Conservation (phyloP, 1,140 invertebrate genomes). For the Papilio aristodemus region DNA sequence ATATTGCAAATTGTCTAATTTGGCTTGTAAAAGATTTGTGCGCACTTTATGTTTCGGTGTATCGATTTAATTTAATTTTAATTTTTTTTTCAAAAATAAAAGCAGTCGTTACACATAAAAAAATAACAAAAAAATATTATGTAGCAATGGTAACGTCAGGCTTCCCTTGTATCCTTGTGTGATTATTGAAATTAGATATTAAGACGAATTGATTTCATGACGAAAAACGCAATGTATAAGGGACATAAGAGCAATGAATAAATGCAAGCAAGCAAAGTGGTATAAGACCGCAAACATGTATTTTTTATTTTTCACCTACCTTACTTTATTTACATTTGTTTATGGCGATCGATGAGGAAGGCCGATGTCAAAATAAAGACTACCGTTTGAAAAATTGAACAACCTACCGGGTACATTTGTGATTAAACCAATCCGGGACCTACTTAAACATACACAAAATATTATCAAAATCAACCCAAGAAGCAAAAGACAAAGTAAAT, state of each 20-base stretch:
- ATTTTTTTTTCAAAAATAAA: background rate
- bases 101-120: slow-evolving; percentile 29
- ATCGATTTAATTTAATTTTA: slow-evolving; percentile 3
- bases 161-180: background rate
- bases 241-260: slow-evolving; percentile 15
- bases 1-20: background rate
- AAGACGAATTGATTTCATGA: slow-evolving; percentile 7
- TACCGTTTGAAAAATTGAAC: too few species aligned
- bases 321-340: too few species aligned
- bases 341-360: too few species aligned
- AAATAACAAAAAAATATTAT: slow-evolving; percentile 21
- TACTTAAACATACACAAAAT: too few species aligned
- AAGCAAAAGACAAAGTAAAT: too few species aligned
- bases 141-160: slow-evolving; percentile 23
- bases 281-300: slow-evolving; percentile 22
- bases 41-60: slow-evolving; percentile 2
- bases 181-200: slow-evolving; percentile 1
- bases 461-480: too few species aligned
- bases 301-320: background rate
- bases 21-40: slow-evolving; percentile 9
- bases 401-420: too few species aligned
- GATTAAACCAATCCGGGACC: too few species aligned
- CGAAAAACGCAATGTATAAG: slow-evolving; percentile 25
- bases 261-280: slow-evolving; percentile 23
- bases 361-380: too few species aligned